Evolutionary conservation across 2,888 invertebrate species (phyloP).

Genomic region (Drosophila rellima): DNA sequence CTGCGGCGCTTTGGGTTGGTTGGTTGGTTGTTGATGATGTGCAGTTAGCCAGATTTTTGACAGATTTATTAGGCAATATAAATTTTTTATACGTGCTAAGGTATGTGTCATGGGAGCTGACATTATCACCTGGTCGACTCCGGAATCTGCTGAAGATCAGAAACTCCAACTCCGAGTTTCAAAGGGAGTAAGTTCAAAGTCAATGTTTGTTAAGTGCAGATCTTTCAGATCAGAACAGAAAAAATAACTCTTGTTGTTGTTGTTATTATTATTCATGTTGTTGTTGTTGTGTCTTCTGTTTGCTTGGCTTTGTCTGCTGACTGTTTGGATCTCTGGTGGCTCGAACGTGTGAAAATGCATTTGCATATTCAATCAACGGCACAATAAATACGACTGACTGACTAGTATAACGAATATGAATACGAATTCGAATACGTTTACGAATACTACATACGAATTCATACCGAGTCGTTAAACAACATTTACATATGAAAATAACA

Average conservation of each 20-base stretch:
- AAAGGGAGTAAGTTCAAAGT: conserved; percentile 14
- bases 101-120: conserved; percentile 56
- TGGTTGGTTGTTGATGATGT: conserved; percentile 49
- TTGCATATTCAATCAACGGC: conserved; percentile 84
- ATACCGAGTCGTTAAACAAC: conserved; percentile 78
- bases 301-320: conserved; percentile 61
- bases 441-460: conserved; percentile 73
- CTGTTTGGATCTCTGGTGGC: conserved; percentile 30
- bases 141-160: conserved; percentile 67
- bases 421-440: conserved; percentile 38
- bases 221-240: conserved; percentile 11
- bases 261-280: not conserved
- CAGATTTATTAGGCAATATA: conserved; percentile 81
- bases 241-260: conserved; percentile 5
- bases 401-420: conserved; percentile 37
- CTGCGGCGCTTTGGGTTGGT: conserved; percentile 15
- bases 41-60: conserved; percentile 73
- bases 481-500: conserved; percentile 78
- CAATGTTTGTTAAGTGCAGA: conserved; percentile 30
- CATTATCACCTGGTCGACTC: conserved; percentile 64
- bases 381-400: conserved; percentile 68
- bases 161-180: not conserved
- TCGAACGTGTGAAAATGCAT: conserved; percentile 83
- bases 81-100: conserved; percentile 58
- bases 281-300: conserved; percentile 6